Evolutionary conservation across 2,888 invertebrate species (phyloP), one percentile per base, ranked within the genome.

Genomic region (Lathronympha strigana): DNA sequence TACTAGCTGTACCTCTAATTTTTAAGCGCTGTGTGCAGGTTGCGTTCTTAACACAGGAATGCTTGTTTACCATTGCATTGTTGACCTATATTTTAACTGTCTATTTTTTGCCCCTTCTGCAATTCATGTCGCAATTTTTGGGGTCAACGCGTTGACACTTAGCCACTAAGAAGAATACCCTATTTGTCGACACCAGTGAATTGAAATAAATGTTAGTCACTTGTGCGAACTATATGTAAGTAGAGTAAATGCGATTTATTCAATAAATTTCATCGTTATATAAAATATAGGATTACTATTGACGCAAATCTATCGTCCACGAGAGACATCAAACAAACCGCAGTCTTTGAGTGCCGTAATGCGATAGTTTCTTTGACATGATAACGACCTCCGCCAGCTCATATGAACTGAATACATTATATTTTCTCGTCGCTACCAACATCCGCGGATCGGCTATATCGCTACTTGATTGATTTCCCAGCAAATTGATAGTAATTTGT

Each of bases 311-410:
- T 78, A 76, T 77, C 74, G 77, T 76, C 74, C 76, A 75, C 74
- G 80, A 74, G 76, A 73, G 77, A 84, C 82, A 85, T 90, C 88
- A 88, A 89, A 89, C 86, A 88, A 83, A 83, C 86, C 84, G 79
- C 81, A 77, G 81, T 81, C 88, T 90, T 89, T 89, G 89, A 88
- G 84, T 83, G 81, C 78, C 75, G 88, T 87, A 88, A 90, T 81
- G 76, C 83, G 88, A 90, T 90, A 89, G 89, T 87, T 89, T 88
- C 90, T 90, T 90, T 90, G 90, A 91, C 84, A 90, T 90, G 90
- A 86, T 90, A 90, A 90, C 90, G 88, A 90, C 76, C 82, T 78
- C 78, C 76, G 72, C 76, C 68, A 66, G 75, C 81, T 83, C 80
- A 84, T 83, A 84, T 83, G 83, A 76, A 80, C 81, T 80, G 87